Conservation (phyloP, 2,113 vertebrate species). For the Centropus unirufus region DNA sequence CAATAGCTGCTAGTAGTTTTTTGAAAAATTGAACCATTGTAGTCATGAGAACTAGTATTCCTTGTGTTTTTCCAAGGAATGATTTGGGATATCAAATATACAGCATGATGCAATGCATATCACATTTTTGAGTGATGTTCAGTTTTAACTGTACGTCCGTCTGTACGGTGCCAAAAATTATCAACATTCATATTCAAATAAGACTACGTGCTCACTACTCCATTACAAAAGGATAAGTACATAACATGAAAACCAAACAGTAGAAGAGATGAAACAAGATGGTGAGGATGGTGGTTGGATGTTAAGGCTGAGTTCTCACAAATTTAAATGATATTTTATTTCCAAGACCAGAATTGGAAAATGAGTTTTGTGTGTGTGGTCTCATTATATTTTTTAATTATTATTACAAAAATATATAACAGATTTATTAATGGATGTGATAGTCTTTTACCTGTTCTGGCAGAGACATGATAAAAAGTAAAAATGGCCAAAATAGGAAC, state of each 20-base stretch:
- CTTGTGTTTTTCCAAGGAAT: conserved; percentile 6
- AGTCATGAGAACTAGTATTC: not conserved
- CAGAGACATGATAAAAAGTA: not conserved
- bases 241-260: not conserved
- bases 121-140: not conserved
- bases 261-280: not conserved
- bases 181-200: not conserved
- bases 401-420: not conserved
- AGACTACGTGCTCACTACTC: not conserved
- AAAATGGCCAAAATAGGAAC: not conserved
- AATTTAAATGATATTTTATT: not conserved
- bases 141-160: not conserved
- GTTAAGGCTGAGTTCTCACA: not conserved
- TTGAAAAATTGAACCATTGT: not conserved
- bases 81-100: not conserved
- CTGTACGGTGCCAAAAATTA: not conserved
- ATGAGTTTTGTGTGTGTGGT: not conserved
- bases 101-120: not conserved
- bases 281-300: not conserved
- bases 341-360: not conserved
- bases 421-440: not conserved
- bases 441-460: not conserved
- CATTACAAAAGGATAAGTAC: not conserved
- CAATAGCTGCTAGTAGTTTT: not conserved
- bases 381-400: not conserved